Conservation (phyloP, 2,113 vertebrate species). For the Mastomys natalensis region DNA sequence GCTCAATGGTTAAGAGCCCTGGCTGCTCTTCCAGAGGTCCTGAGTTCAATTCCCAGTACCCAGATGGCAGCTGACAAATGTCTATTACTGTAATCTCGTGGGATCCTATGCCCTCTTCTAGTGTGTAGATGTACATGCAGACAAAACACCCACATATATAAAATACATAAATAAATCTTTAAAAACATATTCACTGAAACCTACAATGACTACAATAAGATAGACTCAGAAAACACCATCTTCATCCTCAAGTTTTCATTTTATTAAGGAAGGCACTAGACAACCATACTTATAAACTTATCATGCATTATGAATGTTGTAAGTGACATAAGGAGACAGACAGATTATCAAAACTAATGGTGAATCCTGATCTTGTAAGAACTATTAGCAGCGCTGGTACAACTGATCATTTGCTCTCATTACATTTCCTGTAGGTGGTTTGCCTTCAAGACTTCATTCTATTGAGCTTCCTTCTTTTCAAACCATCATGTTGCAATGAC, state of each 20-base stretch:
- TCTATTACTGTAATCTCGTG: neutral
- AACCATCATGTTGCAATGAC: neutral
- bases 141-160: neutral
- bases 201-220: neutral
- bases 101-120: neutral
- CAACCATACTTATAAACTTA: neutral
- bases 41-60: neutral
- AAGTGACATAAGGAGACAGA: neutral
- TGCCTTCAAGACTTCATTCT: neutral
- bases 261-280: conserved; percentile 18
- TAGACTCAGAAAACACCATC: neutral
- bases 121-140: neutral
- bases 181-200: neutral
- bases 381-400: neutral
- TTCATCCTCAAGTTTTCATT: neutral
- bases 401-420: neutral
- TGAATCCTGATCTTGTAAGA: neutral
- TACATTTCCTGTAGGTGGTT: neutral
- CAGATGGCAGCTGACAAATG: neutral
- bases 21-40: neutral
- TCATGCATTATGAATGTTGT: neutral
- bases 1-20: neutral
- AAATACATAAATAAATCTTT: neutral
- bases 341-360: neutral
- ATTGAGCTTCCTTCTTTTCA: neutral